phyloP scores from a whole-genome alignment of 2,888 invertebrate genomes.

The Tetanocera ferruginea region DNA sequence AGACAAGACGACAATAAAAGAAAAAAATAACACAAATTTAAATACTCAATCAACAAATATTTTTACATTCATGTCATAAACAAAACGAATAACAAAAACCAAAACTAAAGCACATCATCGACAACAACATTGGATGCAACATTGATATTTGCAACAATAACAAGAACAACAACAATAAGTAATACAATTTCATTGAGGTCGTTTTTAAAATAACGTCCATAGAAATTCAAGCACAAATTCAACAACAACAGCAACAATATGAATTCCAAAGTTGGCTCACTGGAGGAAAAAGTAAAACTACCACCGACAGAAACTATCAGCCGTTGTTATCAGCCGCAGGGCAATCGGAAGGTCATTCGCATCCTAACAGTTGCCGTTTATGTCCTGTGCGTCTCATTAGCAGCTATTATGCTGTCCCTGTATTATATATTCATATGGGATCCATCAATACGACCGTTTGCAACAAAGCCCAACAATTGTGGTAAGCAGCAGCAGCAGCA shows the following conservation, averaged over 20 bases:
- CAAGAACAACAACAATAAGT: slow-evolving; percentile 27
- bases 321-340: slow-evolving; percentile 78
- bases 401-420: slow-evolving; percentile 91
- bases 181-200: background rate
- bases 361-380: slow-evolving; percentile 94
- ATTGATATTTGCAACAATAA: slow-evolving; percentile 15
- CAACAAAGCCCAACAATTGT: slow-evolving; percentile 66
- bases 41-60: slow-evolving; percentile 14
- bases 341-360: slow-evolving; percentile 83
- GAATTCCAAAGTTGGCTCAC: slow-evolving; percentile 68
- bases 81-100: background rate
- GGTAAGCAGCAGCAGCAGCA: slow-evolving; percentile 59
- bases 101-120: background rate
- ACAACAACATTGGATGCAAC: slow-evolving; percentile 17
- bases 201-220: no score
- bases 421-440: slow-evolving; percentile 97
- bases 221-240: slow-evolving; percentile 26
- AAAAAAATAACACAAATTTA: slow-evolving; percentile 26
- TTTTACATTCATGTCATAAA: background rate
- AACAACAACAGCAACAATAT: slow-evolving; percentile 50
- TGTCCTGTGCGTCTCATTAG: slow-evolving; percentile 93
- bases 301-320: slow-evolving; percentile 70
- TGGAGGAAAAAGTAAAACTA: slow-evolving; percentile 70
- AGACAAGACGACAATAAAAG: slow-evolving; percentile 33
- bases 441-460: slow-evolving; percentile 74